Percentiles rank a stretch among this genome's conserved stretches.
Conservation (phyloP, 1,140 invertebrate species). For the Metopolophium dirhodum region DNA sequence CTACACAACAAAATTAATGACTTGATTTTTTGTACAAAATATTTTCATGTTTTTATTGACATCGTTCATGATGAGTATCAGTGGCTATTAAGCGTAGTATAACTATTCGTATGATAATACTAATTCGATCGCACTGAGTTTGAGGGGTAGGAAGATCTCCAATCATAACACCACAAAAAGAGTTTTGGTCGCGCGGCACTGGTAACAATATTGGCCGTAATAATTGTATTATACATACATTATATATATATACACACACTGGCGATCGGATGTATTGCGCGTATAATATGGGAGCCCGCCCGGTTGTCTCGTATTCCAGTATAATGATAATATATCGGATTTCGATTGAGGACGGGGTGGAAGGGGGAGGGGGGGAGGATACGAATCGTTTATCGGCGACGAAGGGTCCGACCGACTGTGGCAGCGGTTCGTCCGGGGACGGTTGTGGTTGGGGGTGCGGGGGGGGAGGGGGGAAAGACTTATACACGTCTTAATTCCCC, state of each 20-base stretch:
- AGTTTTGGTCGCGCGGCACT: not conserved
- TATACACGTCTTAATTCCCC: constrained; percentile 37
- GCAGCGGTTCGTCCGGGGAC: not conserved
- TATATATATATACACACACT: too few species aligned
- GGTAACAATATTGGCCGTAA: not conserved
- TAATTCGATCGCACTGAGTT: not conserved
- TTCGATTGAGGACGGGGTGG: not conserved
- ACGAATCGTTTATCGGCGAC: constrained; percentile 10
- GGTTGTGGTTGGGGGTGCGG: too few species aligned
- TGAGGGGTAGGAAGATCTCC: not conserved
- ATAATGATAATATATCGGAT: constrained; percentile 23
- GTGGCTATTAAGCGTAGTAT: too few species aligned
- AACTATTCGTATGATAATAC: not conserved
- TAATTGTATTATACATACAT: not conserved
- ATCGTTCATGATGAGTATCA: not conserved
- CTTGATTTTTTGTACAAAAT: not conserved
- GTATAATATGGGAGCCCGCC: not conserved
- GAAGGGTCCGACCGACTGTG: not conserved
- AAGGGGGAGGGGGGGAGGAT: not conserved
- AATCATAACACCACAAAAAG: not conserved
- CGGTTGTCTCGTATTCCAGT: not conserved
- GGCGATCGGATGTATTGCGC: not conserved
- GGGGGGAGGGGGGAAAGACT: not conserved
- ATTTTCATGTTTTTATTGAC: not conserved
- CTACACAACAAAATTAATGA: too few species aligned